Percentiles rank a stretch among this genome's conserved stretches.
phyloP scores from a whole-genome alignment of 2,797 vertebrate species.

The Sebastolobus alascanus region DNA sequence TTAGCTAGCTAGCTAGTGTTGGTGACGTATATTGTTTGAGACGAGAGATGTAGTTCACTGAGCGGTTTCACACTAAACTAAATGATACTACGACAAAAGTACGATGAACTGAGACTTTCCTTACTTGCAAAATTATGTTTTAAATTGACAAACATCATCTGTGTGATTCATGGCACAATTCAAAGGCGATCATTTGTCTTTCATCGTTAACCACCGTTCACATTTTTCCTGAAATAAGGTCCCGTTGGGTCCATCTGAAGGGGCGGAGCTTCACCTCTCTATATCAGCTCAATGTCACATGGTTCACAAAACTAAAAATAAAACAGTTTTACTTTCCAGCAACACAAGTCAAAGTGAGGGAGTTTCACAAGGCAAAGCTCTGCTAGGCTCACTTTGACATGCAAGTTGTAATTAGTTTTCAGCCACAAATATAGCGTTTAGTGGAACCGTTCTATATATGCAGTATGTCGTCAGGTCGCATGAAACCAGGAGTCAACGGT shows the following conservation, averaged over 20 bases:
- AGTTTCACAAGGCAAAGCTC: background rate
- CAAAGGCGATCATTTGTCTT: too few species aligned
- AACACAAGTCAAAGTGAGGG: background rate
- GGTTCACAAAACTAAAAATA: background rate
- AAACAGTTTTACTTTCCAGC: background rate
- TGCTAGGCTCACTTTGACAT: fast-evolving
- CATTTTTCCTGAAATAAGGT: too few species aligned
- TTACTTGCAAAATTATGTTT: fast-evolving
- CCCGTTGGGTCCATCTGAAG: too few species aligned
- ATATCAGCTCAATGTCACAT: background rate
- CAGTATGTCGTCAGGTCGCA: background rate
- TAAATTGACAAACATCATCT: fast-evolving
- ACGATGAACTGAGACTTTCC: too few species aligned
- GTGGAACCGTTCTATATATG: background rate
- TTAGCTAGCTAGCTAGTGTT: too few species aligned
- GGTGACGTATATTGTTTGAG: too few species aligned
- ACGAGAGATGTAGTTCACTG: too few species aligned
- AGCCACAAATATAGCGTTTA: background rate
- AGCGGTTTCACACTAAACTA: too few species aligned
- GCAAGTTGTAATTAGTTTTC: background rate
- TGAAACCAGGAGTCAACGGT: background rate
- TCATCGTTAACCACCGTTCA: too few species aligned
- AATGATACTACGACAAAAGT: too few species aligned
- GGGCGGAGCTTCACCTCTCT: too few species aligned
- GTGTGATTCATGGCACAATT: too few species aligned